Base-by-base conservation (phyloP, 30 jellyfish, hydroid and myxozoan species). In the Sanderia malayensis region DNA sequence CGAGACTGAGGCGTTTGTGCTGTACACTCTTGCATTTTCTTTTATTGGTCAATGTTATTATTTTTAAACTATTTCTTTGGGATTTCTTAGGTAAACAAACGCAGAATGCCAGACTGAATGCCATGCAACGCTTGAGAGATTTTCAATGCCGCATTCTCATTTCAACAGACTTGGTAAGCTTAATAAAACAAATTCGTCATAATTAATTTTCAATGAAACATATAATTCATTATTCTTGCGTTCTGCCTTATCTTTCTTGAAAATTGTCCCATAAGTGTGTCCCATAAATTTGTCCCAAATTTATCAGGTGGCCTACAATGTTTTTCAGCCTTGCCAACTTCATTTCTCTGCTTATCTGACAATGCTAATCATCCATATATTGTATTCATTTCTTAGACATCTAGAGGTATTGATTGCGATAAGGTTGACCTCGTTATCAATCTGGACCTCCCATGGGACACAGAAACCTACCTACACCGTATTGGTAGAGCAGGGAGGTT, bases 401-500 rank as follows among this genome's bases (percentile, higher is more conserved):
- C 99, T 1, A 70, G 99, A 32, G 99, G 99, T 18, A 86, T 93
- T 6, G 99, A 93, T 61, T 85, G 96, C 24, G 96, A 93, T 62
- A 81, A 80, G 55, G 96, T 93, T 30, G 88, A 86, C 76, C 71
- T 93, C 37, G 99, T 93, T 9, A 61, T 93, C 83, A 93, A 93
- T 61, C 87, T 93, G 32, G 99, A 93, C 61, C 58, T 93, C 57
- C 99, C 99, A 1, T 85, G 99, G 96, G 97, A 93, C 64, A 59
- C 87, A 15, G 99, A 93, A 32, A 93, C 99, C 21, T 93, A 93
- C 58, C 97, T 93, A 22, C 99, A 93, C 34, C 97, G 99, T 13
- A 71, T 93, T 52, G 99, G 99, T 9, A 75, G 99, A 19, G 95
- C 96, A 18, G 99, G 99, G 20, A 85, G 99, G 30, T 93, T 73